Conservation (phyloP, 2,113 vertebrate genomes). For the Gallinago jamesoni region DNA sequence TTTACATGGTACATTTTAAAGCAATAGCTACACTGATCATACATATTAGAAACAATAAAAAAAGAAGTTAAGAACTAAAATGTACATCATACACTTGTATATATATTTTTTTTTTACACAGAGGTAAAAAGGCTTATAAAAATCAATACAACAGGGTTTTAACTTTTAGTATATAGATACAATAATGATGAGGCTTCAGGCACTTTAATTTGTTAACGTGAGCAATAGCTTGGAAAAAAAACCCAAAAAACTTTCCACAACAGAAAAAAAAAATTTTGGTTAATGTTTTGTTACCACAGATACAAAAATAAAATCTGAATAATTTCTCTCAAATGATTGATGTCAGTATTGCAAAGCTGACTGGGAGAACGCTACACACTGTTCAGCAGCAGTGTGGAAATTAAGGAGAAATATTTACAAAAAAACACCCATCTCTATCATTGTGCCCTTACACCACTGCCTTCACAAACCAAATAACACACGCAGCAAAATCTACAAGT, state of each 20-base stretch:
- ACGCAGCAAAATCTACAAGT: slow-evolving; percentile 43
- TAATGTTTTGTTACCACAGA: slow-evolving; percentile 85
- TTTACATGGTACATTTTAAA: slow-evolving; percentile 92
- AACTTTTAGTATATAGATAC: slow-evolving; percentile 85
- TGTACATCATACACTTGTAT: slow-evolving; percentile 98
- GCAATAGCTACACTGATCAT: slow-evolving; percentile 92
- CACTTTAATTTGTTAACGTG: slow-evolving; percentile 93
- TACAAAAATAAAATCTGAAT: slow-evolving; percentile 88
- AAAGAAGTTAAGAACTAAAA: slow-evolving; percentile 90
- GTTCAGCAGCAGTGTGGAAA: slow-evolving; percentile 74
- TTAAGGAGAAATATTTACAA: slow-evolving; percentile 78
- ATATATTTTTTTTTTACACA: slow-evolving; percentile 93
- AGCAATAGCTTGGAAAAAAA: slow-evolving; percentile 77
- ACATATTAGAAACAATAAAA: slow-evolving; percentile 97
- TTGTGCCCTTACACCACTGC: slow-evolving; percentile 74
- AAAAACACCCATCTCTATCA: slow-evolving; percentile 64
- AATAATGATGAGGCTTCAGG: slow-evolving; percentile 90
- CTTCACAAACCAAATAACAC: slow-evolving; percentile 59
- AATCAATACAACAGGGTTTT: slow-evolving; percentile 86
- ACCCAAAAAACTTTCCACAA: slow-evolving; percentile 63
- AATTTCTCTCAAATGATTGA: slow-evolving; percentile 78
- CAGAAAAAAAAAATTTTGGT: slow-evolving; percentile 70
- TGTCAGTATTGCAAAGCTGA: slow-evolving; percentile 80
- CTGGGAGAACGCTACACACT: slow-evolving; percentile 71
- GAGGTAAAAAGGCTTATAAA: slow-evolving; percentile 97